Percentiles rank a stretch among this genome's conserved stretches.
These are phyloP conservation scores for Aramus guarauna DNA, from an alignment of 2,113 vertebrate species.

Conservation along the genomic window DNA sequence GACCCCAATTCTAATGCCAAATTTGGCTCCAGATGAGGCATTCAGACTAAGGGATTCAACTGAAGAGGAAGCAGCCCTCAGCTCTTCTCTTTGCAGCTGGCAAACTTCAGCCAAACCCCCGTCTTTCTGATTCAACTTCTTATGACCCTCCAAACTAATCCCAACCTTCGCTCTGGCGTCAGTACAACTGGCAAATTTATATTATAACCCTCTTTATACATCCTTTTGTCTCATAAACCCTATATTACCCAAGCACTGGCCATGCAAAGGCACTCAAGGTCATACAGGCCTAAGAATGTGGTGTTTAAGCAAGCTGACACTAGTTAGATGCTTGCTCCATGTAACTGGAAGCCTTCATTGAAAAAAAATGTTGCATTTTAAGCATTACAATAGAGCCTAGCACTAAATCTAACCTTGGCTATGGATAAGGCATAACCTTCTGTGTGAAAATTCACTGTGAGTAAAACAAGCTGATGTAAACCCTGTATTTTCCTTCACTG, in stretches of 20 bases:
- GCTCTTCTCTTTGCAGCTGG: neutral
- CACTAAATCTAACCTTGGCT: neutral
- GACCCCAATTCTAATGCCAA: neutral
- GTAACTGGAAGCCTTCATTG: neutral
- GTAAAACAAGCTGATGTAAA: constrained; percentile 27
- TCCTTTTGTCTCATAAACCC: constrained; percentile 18
- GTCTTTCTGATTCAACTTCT: constrained; percentile 20
- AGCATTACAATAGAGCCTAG: neutral
- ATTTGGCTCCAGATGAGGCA: neutral
- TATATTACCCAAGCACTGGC: neutral
- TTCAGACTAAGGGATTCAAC: neutral
- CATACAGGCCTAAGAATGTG: neutral
- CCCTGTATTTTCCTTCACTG: neutral
- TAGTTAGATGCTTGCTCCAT: constrained; percentile 6
- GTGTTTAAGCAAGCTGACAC: neutral
- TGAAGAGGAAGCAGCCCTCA: neutral
- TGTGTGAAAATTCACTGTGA: neutral
- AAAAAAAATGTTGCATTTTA: constrained; percentile 6
- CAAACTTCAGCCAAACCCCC: neutral
- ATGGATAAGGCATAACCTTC: neutral
- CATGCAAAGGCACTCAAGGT: neutral
- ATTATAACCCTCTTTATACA: neutral
- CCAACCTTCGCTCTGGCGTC: neutral
- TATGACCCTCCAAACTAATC: neutral
- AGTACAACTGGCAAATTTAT: constrained; percentile 28